Evolutionary conservation across 2,888 invertebrate species (phyloP).

Genomic region (Tenthredo distinguenda): DNA sequence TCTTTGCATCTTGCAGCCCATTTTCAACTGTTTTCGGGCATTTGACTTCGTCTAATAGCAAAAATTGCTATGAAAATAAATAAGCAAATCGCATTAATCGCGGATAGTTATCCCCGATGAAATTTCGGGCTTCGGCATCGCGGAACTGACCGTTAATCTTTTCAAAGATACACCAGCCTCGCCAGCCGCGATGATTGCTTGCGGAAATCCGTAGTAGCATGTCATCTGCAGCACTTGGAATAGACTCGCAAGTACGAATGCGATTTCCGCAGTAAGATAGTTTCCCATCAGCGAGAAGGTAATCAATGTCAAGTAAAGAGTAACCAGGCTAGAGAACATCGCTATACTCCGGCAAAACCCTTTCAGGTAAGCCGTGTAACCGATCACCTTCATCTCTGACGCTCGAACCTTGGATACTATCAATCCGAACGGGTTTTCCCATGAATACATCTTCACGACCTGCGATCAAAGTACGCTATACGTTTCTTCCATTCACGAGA

Average conservation of each 20-base stretch:
- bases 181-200: conserved; percentile 76
- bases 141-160: conserved; percentile 81
- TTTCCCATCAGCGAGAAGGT: conserved; percentile 71
- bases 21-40: not conserved
- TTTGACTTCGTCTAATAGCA: conserved; percentile 69
- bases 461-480: conserved; percentile 71
- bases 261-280: conserved; percentile 74
- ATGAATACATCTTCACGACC: conserved; percentile 98
- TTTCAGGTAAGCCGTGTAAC: conserved; percentile 81
- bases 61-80: conserved; percentile 64
- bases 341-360: conserved; percentile 85
- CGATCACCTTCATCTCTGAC: conserved; percentile 83
- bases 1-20: not conserved
- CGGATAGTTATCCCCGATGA: no score
- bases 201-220: conserved; percentile 83
- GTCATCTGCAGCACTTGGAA: conserved; percentile 83
- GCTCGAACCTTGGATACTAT: conserved; percentile 88
- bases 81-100: not conserved
- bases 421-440: conserved; percentile 94
- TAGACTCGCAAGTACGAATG: conserved; percentile 82
- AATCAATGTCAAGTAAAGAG: conserved; percentile 85
- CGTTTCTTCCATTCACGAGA: not conserved
- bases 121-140: conserved; percentile 59
- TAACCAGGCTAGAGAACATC: conserved; percentile 86
- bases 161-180: conserved; percentile 82